Evolutionary conservation across 1,140 invertebrate species (phyloP).

Genomic region (Parasteatoda tepidariorum): DNA sequence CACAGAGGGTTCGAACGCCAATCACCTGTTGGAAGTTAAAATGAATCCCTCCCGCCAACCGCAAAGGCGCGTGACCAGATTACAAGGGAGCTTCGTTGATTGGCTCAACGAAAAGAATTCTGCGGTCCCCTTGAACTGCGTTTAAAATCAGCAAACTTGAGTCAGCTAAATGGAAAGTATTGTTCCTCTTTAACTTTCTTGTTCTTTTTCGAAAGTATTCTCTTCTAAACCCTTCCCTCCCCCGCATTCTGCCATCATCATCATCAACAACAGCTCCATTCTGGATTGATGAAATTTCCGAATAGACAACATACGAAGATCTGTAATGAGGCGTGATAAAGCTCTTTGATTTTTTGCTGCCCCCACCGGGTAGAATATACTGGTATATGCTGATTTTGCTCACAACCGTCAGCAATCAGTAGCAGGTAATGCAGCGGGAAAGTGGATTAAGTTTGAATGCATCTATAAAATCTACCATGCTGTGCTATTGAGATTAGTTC

Average conservation of each 20-base stretch:
- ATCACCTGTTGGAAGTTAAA: slow-evolving; percentile 58
- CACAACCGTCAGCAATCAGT: neutral
- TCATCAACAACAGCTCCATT: slow-evolving; percentile 30
- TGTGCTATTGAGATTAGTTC: too few species aligned
- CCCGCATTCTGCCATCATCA: neutral
- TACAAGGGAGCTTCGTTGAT: slow-evolving; percentile 39
- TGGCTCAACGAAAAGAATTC: slow-evolving; percentile 42
- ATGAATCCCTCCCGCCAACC: slow-evolving; percentile 47
- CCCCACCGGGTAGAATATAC: too few species aligned
- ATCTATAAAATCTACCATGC: too few species aligned
- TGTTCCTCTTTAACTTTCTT: slow-evolving; percentile 33
- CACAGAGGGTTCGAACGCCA: slow-evolving; percentile 47
- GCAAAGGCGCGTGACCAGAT: slow-evolving; percentile 58
- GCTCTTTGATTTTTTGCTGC: neutral
- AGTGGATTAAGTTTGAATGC: neutral
- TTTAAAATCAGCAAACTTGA: slow-evolving; percentile 57
- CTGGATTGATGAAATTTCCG: slow-evolving; percentile 43
- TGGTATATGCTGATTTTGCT: too few species aligned
- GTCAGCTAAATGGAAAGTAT: slow-evolving; percentile 60
- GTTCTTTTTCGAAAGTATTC: neutral
- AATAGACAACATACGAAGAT: neutral
- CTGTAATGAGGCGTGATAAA: slow-evolving; percentile 46
- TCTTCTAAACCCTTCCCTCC: neutral
- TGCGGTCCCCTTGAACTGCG: slow-evolving; percentile 39
- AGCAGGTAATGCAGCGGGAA: neutral